Base-by-base conservation (phyloP, 2,888 invertebrate species). In the Platycheirus albimanus region DNA sequence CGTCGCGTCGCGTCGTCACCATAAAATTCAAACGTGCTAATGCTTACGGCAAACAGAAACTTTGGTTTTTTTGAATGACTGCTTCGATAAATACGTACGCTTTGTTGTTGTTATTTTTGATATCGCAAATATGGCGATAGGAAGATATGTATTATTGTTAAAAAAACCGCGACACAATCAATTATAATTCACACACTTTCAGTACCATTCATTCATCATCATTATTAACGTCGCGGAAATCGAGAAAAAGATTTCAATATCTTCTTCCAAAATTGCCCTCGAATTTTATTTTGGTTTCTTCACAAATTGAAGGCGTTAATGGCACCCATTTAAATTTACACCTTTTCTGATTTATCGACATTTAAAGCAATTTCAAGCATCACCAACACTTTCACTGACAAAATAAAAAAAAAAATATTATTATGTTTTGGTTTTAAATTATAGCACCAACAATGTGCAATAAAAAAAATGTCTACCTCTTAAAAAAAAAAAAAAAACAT, bases 141-240 rank as follows among this genome's bases (percentile, higher is more conserved):
- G n/a, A n/a, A n/a, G n/a, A n/a, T n/a, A n/a, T n/a, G n/a, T n/a
- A n/a, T 4, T 24, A 24, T 24, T 4, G 4, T 36, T n/a, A 45
- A 30, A 28, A 61, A 11, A 3, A 58, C 43, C 10, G 43, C 24
- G 28, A 33, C 30, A 45, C 28, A 45, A 61, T 61, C 24, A 61
- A 61, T 61, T 45, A 61, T 19, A 17, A 30, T n/a, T n/a, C n/a
- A 45, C 13, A 45, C 45, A 61, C 45, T 8, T 8, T 19, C n/a
- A 4, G 43, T 15, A 30, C 19, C 41, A 58, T 24, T 38, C 56
- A 61, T 61, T 58, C 43, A 43, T 61, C 17, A 61, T 61, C 20
- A 30, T 43, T 61, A 43, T 61, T 28, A 61, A 43, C 28, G 43
- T 19, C 28, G n/a, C 58, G 38, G 58, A 43, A 61, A 61, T 61